Evolutionary conservation across 1,140 invertebrate genomes (phyloP).

Genomic region (Elymnias hypermnestra): DNA sequence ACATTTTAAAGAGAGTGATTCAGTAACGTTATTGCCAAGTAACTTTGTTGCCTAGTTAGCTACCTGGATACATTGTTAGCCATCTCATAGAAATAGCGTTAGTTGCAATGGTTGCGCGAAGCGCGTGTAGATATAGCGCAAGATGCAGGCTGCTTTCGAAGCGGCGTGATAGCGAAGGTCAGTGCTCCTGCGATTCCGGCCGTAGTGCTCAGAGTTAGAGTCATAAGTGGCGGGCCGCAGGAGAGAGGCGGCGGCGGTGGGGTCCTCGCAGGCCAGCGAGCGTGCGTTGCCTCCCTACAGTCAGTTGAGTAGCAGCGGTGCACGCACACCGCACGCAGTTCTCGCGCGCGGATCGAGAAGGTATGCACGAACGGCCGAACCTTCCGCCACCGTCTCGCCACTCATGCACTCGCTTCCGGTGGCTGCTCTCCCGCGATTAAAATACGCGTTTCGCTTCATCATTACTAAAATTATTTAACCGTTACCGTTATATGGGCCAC

Average conservation of each 20-base stretch:
- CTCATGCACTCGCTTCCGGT: conserved; percentile 62
- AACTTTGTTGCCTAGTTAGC: too few species aligned
- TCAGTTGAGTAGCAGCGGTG: conserved; percentile 68
- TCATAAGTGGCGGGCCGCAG: conserved; percentile 53
- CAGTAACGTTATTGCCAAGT: too few species aligned
- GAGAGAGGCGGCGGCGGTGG: conserved; percentile 62
- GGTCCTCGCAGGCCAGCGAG: conserved; percentile 45
- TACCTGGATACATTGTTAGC: neutral
- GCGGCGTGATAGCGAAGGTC: conserved; percentile 48
- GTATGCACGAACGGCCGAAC: conserved; percentile 45
- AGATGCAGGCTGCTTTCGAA: conserved; percentile 37
- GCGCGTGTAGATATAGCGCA: conserved; percentile 37
- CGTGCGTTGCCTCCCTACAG: conserved; percentile 53
- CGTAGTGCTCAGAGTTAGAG: conserved; percentile 62
- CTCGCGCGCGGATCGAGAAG: conserved; percentile 70
- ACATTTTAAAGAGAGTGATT: too few species aligned
- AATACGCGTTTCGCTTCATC: conserved; percentile 9
- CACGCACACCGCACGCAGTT: conserved; percentile 73
- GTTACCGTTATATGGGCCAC: conserved; percentile 27
- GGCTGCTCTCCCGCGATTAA: conserved; percentile 37
- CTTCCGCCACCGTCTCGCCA: conserved; percentile 27
- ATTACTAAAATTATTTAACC: conserved; percentile 1
- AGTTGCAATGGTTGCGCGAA: conserved; percentile 26
- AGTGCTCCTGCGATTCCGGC: conserved; percentile 62
- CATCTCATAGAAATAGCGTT: conserved; percentile 3